These are phyloP conservation scores for Rhabdophis nuchalis DNA, from an alignment of 2,797 vertebrate species.

Conservation along the genomic window DNA sequence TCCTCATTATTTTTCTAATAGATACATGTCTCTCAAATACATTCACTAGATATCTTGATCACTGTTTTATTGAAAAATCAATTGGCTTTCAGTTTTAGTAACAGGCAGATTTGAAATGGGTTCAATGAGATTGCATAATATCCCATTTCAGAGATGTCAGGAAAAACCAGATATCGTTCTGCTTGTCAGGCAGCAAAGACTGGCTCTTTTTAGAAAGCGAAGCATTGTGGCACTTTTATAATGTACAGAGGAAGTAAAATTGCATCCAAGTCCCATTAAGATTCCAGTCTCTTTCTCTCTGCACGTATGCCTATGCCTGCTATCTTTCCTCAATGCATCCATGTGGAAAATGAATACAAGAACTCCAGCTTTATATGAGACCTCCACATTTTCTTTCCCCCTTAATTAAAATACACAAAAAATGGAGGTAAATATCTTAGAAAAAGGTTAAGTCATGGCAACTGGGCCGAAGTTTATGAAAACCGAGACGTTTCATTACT, in stretches of 20 bases:
- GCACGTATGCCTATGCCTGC: neutral
- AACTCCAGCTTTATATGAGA: neutral
- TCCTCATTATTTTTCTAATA: neutral
- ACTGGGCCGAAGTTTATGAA: neutral
- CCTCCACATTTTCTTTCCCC: neutral
- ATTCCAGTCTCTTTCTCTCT: neutral
- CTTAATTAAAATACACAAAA: neutral
- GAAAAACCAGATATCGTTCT: slow-evolving; percentile 9
- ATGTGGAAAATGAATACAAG: neutral
- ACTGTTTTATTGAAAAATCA: neutral
- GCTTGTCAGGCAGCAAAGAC: neutral
- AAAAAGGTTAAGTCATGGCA: neutral
- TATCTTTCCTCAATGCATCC: neutral
- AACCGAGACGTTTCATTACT: neutral
- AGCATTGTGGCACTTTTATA: neutral
- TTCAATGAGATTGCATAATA: slow-evolving; percentile 24
- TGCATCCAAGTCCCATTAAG: slow-evolving; percentile 11
- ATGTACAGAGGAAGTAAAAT: neutral
- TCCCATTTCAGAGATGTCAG: slow-evolving; percentile 4
- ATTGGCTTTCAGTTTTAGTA: neutral
- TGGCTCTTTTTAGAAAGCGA: slow-evolving; percentile 1
- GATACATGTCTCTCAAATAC: neutral
- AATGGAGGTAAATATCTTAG: neutral
- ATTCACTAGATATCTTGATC: neutral
- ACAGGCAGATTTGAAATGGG: slow-evolving; percentile 26